Evolutionary conservation across 2,888 invertebrate species (phyloP).

Genomic region (Idaea aversata): DNA sequence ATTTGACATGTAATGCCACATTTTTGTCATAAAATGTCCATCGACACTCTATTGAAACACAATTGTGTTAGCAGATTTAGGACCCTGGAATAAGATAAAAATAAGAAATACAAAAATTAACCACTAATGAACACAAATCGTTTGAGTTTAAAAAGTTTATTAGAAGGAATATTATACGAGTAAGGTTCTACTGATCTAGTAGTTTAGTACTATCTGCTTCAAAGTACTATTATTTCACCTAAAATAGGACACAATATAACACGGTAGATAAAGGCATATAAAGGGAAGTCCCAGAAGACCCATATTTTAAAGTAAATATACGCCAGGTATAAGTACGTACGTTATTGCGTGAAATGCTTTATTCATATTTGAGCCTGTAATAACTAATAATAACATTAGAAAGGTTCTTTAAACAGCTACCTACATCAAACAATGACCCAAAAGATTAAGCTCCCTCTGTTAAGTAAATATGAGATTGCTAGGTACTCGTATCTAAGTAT

Average conservation of each 20-base stretch:
- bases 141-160: no score
- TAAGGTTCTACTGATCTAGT: no score
- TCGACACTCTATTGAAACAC: no score
- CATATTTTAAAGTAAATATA: neutral
- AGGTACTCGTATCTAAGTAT: neutral
- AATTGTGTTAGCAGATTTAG: no score
- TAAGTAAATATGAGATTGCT: neutral
- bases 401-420: neutral
- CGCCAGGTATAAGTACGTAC: neutral
- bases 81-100: no score
- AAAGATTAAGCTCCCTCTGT: neutral
- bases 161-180: no score
- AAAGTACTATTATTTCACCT: neutral
- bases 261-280: neutral
- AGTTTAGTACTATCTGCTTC: no score
- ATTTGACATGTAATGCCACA: no score
- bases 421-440: neutral
- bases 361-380: neutral
- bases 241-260: neutral
- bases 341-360: neutral
- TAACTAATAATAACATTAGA: neutral
- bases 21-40: no score
- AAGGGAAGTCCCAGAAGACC: neutral
- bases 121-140: no score
- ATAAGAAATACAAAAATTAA: no score